Evolutionary conservation across 2,113 vertebrate genomes (phyloP).

Genomic region (Equus przewalskii): DNA sequence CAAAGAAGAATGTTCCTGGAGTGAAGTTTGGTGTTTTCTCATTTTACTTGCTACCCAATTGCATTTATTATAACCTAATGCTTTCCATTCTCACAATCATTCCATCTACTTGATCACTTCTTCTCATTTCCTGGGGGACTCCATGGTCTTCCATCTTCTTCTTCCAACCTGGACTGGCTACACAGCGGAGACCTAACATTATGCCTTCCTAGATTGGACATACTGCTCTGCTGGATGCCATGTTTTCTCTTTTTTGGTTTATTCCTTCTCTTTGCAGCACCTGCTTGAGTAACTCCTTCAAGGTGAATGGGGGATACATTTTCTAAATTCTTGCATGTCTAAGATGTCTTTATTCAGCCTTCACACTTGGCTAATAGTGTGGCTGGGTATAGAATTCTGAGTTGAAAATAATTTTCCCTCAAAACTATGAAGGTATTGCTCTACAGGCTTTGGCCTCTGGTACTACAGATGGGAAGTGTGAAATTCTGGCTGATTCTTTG

Average conservation of each 20-base stretch:
- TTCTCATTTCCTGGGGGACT: not conserved
- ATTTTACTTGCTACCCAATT: not conserved
- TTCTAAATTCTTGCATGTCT: conserved; percentile 52
- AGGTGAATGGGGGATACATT: not conserved
- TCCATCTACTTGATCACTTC: not conserved
- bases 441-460: not conserved
- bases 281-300: conserved; percentile 46
- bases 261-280: not conserved
- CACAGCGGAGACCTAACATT: not conserved
- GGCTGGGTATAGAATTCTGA: conserved; percentile 71
- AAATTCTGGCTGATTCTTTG: conserved; percentile 24
- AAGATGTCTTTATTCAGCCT: conserved; percentile 60
- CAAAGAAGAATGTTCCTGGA: not conserved
- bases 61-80: not conserved
- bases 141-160: not conserved
- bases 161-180: not conserved
- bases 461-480: not conserved
- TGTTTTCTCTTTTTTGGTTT: not conserved
- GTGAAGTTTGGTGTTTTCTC: conserved; percentile 13
- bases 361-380: conserved; percentile 68
- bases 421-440: not conserved
- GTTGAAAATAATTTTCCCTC: conserved; percentile 58
- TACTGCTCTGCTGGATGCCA: not conserved
- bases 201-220: not conserved
- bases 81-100: not conserved